Evolutionary conservation across 2,113 vertebrate genomes (phyloP), one percentile per base, ranked within the genome.

Genomic region (Carettochelys insculpta): DNA sequence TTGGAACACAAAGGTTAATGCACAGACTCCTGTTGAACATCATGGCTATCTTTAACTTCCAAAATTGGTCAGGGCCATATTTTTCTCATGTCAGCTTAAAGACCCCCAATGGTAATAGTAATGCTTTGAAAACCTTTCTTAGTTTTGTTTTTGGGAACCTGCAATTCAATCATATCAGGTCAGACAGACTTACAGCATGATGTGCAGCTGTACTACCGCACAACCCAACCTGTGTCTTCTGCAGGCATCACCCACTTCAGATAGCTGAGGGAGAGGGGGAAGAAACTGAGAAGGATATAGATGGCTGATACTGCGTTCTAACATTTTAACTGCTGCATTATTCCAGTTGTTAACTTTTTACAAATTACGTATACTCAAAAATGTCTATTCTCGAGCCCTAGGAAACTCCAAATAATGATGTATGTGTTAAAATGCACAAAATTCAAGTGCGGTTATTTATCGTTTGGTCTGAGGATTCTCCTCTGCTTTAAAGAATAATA

Each of bases 401-500:
- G 85, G 13, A 92, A 89, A 45, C 43, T 52, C 88, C 87, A 82
- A 54, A 86, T 53, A 78, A 24, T 50, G 76, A 89, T 80, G 61
- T 47, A 45, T 48, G 78, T 61, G 76, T 82, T 61, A 93, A 96
- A 96, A 92, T 9, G 61, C 93, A 93, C 92, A 83, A 88, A 95
- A 95, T 85, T 82, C 75, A 76, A 87, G 34, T 27, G 12, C 48
- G 48, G 11, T 24, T 34, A 3, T 20, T 12, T 48, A 29, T 9
- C 58, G 68, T 91, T 54, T 14, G 50, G 12, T 90, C 50, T 87
- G 53, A 43, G 92, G 68, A 77, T 51, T 48, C 68, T 94, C 34
- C 61, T 85, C 71, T 34, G 53, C 52, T 93, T 11, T 34, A 81
- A 90, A 88, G n/a, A n/a, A n/a, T n/a, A 19, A 77, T 75, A 58